Conservation (phyloP, 2,888 invertebrate species). For the Trichacis sp. region DNA sequence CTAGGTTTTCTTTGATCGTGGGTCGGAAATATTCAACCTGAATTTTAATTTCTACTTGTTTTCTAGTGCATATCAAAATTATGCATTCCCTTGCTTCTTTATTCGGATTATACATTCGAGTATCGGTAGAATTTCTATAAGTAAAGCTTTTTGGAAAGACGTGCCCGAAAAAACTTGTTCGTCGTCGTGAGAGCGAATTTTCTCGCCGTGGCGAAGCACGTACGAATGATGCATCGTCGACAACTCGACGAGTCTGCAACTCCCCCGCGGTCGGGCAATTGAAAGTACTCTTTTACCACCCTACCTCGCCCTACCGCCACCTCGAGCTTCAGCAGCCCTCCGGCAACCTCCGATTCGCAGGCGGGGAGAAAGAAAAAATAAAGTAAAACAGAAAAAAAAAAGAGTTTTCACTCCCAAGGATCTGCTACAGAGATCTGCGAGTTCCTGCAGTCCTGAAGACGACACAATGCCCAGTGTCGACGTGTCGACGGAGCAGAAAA, state of each 20-base stretch:
- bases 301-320: constrained; percentile 7
- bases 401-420: background rate
- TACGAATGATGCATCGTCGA: constrained; percentile 32
- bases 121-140: too few relatives aligned
- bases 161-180: too few relatives aligned
- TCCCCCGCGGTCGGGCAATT: constrained; percentile 45
- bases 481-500: constrained; percentile 32
- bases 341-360: constrained; percentile 30
- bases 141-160: too few relatives aligned
- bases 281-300: constrained; percentile 32
- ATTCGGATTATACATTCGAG: too few relatives aligned
- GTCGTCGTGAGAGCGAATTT: constrained; percentile 8
- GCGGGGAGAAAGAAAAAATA: background rate
- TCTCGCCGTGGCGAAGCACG: constrained; percentile 35
- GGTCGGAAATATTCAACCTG: too few relatives aligned
- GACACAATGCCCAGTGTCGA: constrained; percentile 23
- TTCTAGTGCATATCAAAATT: too few relatives aligned
- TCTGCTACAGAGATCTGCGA: background rate
- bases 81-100: too few relatives aligned
- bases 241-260: constrained; percentile 44
- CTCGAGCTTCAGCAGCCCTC: constrained; percentile 39
- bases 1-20: too few relatives aligned
- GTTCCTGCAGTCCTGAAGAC: constrained; percentile 17
- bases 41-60: too few relatives aligned
- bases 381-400: constrained; percentile 25